These are phyloP conservation scores for Lithobates sylvaticus DNA, from an alignment of 2,797 vertebrate genomes.

Conservation along the genomic window DNA sequence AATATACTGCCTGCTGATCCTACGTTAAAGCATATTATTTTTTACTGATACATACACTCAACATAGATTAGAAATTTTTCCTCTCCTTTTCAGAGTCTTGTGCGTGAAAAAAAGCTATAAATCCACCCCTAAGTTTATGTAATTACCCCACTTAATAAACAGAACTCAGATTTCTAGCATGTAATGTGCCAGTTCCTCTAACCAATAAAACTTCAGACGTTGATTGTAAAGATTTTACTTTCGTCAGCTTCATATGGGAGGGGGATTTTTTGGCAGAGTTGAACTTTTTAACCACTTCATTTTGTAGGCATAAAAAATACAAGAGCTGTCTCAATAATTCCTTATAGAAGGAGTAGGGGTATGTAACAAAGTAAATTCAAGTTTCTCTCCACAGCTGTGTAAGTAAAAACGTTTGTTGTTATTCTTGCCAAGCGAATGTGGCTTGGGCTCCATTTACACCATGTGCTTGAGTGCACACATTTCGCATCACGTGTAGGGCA, in stretches of 20 bases:
- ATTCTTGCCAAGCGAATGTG: too few relatives aligned
- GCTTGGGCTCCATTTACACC: too few relatives aligned
- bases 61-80: neutral
- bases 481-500: too few relatives aligned
- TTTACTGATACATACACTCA: neutral
- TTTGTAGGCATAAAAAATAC: slow-evolving; percentile 24
- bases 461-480: too few relatives aligned
- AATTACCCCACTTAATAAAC: slow-evolving; percentile 37
- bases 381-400: neutral
- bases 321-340: neutral
- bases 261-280: slow-evolving; percentile 51
- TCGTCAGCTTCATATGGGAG: slow-evolving; percentile 9
- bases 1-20: neutral
- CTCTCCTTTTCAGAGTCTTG: neutral
- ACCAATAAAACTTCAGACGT: slow-evolving; percentile 37
- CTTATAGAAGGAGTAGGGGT: neutral
- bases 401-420: too few relatives aligned
- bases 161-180: slow-evolving; percentile 36
- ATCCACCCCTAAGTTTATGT: slow-evolving; percentile 23
- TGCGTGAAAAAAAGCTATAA: slow-evolving; percentile 28
- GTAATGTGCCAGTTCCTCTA: slow-evolving; percentile 20
- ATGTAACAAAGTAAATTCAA: neutral
- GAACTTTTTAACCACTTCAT: slow-evolving; percentile 37
- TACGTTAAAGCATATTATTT: neutral
- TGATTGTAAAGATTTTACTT: slow-evolving; percentile 21